phyloP scores from a whole-genome alignment of 2,113 vertebrate genomes.

The Prionailurus bengalensis region DNA sequence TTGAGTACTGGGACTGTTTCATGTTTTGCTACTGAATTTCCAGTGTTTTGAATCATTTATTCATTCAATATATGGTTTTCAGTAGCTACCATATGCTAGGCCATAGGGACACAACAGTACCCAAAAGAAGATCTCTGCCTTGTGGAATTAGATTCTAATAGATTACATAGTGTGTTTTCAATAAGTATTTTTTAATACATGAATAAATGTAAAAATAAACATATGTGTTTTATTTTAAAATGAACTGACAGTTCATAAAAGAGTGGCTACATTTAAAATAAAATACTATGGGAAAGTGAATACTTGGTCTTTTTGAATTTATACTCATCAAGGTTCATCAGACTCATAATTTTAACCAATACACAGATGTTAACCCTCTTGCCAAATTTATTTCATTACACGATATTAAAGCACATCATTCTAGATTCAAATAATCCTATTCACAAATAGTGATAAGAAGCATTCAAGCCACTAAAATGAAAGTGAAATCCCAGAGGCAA shows the following conservation, averaged over 20 bases:
- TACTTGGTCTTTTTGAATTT: slow-evolving; percentile 53
- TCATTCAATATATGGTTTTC: not conserved
- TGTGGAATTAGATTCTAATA: not conserved
- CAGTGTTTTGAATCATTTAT: not conserved
- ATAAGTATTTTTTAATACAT: slow-evolving; percentile 5
- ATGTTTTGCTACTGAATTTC: not conserved
- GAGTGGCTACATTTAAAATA: not conserved
- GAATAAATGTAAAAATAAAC: not conserved
- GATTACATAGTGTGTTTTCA: not conserved
- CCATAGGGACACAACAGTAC: not conserved
- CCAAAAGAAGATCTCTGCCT: not conserved
- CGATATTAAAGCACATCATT: slow-evolving; percentile 38
- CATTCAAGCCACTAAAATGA: slow-evolving; percentile 67
- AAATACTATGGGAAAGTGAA: not conserved
- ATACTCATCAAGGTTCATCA: slow-evolving; percentile 8
- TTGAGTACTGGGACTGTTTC: not conserved
- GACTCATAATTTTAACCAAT: slow-evolving; percentile 25
- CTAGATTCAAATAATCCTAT: slow-evolving; percentile 65
- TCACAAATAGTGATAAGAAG: slow-evolving; percentile 62
- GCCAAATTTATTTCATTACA: slow-evolving; percentile 8
- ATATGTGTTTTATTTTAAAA: not conserved
- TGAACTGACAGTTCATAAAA: not conserved
- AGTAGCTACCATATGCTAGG: not conserved
- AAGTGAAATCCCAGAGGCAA: slow-evolving; percentile 61
- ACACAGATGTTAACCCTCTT: not conserved